Evolutionary conservation across 2,113 vertebrate species (phyloP).

Genomic region (Leptocoma aspasia): DNA sequence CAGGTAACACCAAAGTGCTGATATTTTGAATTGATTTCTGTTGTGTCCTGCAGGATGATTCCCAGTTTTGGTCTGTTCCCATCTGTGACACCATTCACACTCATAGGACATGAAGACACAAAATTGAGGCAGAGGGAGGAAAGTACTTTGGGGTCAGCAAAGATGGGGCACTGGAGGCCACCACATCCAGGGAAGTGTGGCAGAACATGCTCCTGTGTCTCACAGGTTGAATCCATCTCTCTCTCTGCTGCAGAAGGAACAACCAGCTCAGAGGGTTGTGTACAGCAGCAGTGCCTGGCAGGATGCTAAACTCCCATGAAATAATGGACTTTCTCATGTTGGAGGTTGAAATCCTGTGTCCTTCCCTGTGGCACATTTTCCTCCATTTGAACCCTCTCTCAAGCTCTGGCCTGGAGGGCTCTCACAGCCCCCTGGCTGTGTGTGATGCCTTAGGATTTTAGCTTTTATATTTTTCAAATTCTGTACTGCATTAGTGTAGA

Average conservation of each 20-base stretch:
- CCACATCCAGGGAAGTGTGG: neutral
- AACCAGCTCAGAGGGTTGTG: neutral
- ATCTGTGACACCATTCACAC: neutral
- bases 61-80: neutral
- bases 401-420: neutral
- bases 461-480: neutral
- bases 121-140: neutral
- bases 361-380: neutral
- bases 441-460: neutral
- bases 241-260: neutral
- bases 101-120: accelerated
- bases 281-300: neutral
- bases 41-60: neutral
- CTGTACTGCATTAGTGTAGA: neutral
- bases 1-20: neutral
- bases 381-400: neutral
- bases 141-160: neutral
- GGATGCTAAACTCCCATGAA: neutral
- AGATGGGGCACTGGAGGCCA: neutral
- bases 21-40: neutral
- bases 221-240: neutral
- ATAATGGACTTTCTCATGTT: accelerated
- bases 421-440: neutral
- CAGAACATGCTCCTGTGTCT: neutral
- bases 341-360: neutral